Evolutionary conservation across 2,113 vertebrate species (phyloP).

Genomic region (Pterocles gutturalis): DNA sequence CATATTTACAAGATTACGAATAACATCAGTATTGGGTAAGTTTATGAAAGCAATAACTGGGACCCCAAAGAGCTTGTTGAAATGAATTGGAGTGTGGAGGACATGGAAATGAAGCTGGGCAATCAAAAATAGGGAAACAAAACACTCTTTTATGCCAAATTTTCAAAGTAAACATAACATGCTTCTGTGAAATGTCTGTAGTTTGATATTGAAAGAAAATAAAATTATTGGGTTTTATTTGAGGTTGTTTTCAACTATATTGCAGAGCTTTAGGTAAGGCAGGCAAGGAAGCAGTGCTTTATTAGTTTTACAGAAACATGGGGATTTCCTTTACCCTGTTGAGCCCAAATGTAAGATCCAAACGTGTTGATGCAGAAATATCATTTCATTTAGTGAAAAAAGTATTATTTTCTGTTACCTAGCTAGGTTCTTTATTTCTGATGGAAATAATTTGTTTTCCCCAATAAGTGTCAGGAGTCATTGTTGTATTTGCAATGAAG

Average conservation of each 20-base stretch:
- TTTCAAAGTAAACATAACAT: background rate
- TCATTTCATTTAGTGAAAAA: background rate
- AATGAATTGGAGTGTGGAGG: background rate
- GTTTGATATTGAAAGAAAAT: background rate
- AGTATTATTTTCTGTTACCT: background rate
- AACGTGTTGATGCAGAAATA: background rate
- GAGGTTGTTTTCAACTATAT: fast-evolving
- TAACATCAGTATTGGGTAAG: background rate
- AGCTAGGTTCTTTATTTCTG: conserved; percentile 1
- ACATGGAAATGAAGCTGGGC: background rate
- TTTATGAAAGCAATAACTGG: background rate
- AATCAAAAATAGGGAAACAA: background rate
- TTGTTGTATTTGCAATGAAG: background rate
- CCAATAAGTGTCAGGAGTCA: conserved; percentile 2
- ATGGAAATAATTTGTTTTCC: conserved; percentile 37
- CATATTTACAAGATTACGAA: background rate
- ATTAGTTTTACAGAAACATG: background rate
- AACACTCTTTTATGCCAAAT: fast-evolving
- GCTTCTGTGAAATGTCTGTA: background rate
- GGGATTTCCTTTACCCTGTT: background rate
- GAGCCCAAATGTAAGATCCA: background rate
- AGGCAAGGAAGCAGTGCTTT: background rate
- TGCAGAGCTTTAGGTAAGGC: background rate
- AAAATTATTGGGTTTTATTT: background rate
- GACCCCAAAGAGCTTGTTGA: background rate